Base-by-base conservation (phyloP, 2,888 invertebrate genomes). In the Euspilapteryx auroguttella region DNA sequence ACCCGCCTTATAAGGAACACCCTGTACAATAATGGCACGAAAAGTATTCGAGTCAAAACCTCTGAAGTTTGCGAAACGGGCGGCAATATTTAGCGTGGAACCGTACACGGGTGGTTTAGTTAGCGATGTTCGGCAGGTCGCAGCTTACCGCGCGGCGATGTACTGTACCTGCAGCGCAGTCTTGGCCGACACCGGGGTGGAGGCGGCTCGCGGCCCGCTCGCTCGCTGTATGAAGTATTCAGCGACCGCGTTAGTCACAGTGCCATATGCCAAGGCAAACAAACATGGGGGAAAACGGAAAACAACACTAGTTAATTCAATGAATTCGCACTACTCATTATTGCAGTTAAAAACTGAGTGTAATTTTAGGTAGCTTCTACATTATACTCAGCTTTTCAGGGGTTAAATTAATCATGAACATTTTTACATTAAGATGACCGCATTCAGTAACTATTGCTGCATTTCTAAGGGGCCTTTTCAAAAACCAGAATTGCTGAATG, bases 101-200 rank as follows among this genome's bases (percentile, higher is more conserved):
- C 9, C 22, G 28, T 14, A 28, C 28, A 27, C 27, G 27, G 13
- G 11, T 4, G 14, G 12, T 14, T 11, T 6, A 12, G 22, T 12
- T 17, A 22, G 14, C 22, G 12, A 6, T 3, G 25, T 14, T 14
- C 7, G 17, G 5, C 3, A 7, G 13, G 29, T 20, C 24, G 36
- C 38, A 41, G 47, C 49, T 51, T 77, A 77, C 64, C 76, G 68
- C 49, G 68, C 69, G 37, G 66, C 71, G 48, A 71, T 66, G 54
- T 76, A 79, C 57, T 65, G 81, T 81, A 83, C 82, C 82, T 83
- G 82, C 33, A 82, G 69, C 37, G 82, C 79, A 51, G 79, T 79
- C 71, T 81, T 80, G 42, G 81, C 78, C 38, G 80, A 78, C 41
- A 81, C 61, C 39, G 81, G 79, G 39, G 80, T 78, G 49, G 79